phyloP scores from a whole-genome alignment of 2,888 invertebrate species.

The Drosophila anomelani region DNA sequence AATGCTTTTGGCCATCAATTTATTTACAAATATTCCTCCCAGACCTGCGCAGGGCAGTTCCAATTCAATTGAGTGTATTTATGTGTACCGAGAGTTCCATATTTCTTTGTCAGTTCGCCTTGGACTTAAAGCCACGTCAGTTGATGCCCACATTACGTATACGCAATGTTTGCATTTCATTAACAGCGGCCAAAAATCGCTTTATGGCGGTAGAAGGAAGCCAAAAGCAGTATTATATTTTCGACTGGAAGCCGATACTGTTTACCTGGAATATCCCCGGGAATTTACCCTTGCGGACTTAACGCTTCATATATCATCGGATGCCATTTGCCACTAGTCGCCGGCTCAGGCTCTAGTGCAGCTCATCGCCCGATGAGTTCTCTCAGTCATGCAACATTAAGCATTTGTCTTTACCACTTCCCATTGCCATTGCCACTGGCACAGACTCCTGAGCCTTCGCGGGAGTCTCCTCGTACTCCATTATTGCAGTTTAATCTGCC shows the following conservation, averaged over 20 bases:
- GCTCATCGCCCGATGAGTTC: constrained; percentile 41
- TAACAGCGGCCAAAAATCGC: constrained; percentile 52
- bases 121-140: constrained; percentile 34
- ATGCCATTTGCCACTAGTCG: constrained; percentile 14
- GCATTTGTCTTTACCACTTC: constrained; percentile 42
- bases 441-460: constrained; percentile 3
- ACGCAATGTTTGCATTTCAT: constrained; percentile 65
- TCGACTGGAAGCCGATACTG: neutral
- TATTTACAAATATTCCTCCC: constrained; percentile 16
- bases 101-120: constrained; percentile 45
- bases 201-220: neutral
- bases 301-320: constrained; percentile 29
- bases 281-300: constrained; percentile 4
- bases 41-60: constrained; percentile 4
- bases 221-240: neutral
- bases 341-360: constrained; percentile 3
- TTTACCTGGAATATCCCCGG: constrained; percentile 5
- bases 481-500: constrained; percentile 46
- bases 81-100: constrained; percentile 19
- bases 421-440: constrained; percentile 8
- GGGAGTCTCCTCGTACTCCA: constrained; percentile 6
- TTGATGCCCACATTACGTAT: constrained; percentile 48
- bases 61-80: constrained; percentile 15
- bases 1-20: constrained; percentile 22
- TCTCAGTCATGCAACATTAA: constrained; percentile 52